A percentile compares a stretch with the other conserved stretches of the same genome.
phyloP scores from a whole-genome alignment of 1,140 invertebrate species.

The Temnothorax longispinosus region DNA sequence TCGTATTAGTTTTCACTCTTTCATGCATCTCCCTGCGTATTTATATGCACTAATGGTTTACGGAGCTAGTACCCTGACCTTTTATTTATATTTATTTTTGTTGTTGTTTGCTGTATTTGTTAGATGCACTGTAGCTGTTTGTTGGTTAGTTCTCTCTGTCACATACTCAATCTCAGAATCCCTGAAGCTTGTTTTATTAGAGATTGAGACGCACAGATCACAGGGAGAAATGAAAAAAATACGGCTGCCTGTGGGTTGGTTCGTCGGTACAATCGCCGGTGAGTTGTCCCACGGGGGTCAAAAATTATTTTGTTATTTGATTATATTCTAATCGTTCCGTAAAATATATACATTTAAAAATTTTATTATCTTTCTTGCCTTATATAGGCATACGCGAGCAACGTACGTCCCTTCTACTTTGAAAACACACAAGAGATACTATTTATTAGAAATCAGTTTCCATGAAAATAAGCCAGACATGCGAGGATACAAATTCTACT shows the following conservation, averaged over 20 bases:
- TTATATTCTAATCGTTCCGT: conserved; percentile 35
- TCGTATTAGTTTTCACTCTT: conserved; percentile 63
- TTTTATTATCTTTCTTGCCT: background rate
- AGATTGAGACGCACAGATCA: conserved; percentile 84
- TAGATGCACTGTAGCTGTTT: conserved; percentile 87
- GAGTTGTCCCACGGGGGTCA: conserved; percentile 85
- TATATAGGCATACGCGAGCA: background rate
- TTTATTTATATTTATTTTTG: conserved; percentile 85
- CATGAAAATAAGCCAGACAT: conserved; percentile 85
- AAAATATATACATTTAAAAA: background rate
- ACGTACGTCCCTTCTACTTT: background rate
- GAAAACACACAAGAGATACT: conserved; percentile 23
- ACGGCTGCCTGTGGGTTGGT: conserved; percentile 85
- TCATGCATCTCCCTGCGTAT: conserved; percentile 67
- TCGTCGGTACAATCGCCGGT: conserved; percentile 81
- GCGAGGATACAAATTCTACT: conserved; percentile 8
- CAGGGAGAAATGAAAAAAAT: conserved; percentile 83
- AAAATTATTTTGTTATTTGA: conserved; percentile 77
- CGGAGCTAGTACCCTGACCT: conserved; percentile 77
- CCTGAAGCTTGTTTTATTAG: conserved; percentile 85
- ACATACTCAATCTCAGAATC: conserved; percentile 84
- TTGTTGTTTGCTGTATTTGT: conserved; percentile 86
- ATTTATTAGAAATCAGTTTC: conserved; percentile 72
- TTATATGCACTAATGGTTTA: conserved; percentile 75
- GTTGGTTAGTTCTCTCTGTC: conserved; percentile 86